These are phyloP conservation scores for Esox lucius DNA, from an alignment of 2,797 vertebrate genomes.

Conservation along the genomic window DNA sequence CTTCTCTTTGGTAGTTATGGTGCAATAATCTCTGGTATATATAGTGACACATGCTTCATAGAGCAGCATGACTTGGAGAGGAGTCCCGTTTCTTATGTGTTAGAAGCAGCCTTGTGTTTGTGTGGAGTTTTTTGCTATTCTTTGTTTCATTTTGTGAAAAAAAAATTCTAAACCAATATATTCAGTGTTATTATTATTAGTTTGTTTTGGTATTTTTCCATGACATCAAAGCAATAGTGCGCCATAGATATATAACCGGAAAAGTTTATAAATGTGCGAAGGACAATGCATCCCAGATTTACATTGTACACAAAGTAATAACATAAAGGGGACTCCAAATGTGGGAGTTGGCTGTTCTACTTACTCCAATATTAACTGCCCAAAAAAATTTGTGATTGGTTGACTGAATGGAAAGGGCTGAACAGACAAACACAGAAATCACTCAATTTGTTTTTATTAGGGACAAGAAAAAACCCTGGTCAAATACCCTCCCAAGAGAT, in stretches of 20 bases:
- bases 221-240: slow-evolving; percentile 41
- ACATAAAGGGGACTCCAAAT: not conserved
- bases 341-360: not conserved
- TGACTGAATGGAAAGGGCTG: too few relatives aligned
- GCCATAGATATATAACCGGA: slow-evolving; percentile 24
- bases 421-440: too few relatives aligned
- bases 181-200: slow-evolving; percentile 13
- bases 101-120: slow-evolving; percentile 22
- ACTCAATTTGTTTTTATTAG: too few relatives aligned
- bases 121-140: slow-evolving; percentile 19
- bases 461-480: too few relatives aligned
- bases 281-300: not conserved
- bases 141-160: not conserved
- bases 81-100: slow-evolving; percentile 11
- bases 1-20: not conserved
- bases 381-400: too few relatives aligned
- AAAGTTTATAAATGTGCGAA: slow-evolving; percentile 30
- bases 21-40: slow-evolving; percentile 40
- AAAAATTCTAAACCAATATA: slow-evolving; percentile 13
- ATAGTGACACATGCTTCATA: slow-evolving; percentile 26
- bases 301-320: not conserved
- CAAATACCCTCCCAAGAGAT: too few relatives aligned
- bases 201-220: slow-evolving; percentile 24
- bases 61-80: not conserved
- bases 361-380: too few relatives aligned